Base-by-base conservation (phyloP, 2,797 vertebrate species). In the Phoebastria nigripes region DNA sequence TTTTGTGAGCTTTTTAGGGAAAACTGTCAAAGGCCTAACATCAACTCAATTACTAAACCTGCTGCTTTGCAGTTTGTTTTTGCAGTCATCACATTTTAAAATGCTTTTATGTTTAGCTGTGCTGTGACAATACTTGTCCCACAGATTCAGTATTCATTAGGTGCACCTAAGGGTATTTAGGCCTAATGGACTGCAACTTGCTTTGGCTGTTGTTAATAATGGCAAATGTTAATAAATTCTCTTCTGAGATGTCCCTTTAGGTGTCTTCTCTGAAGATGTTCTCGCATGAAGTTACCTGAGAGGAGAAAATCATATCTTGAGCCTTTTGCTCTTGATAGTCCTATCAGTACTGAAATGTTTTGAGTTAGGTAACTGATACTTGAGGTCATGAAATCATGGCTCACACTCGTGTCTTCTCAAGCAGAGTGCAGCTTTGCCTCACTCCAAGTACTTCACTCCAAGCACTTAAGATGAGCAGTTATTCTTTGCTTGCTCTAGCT, bases 381-480 rank as follows among this genome's bases (percentile, higher is more conserved):
- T 65, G 82, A 52, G 56, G 41, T 51, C 4, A 2, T 41, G 51
- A 51, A 72, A 29, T 56, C 21, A 1, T 9, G 35, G 35, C 80
- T 78, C 4, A 2, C 8, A 2, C 0, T 0, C 0, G 4, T 22
- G 17, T 42, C 63, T 83, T 20, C 24, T 66, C 9, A 15, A 54
- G 46, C 55, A 22, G n/a, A n/a, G 15, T 6, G 18, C 28, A 39
- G 55, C 59, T 82, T 56, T 70, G 46, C 47, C 33, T 76, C 72
- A 2, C 31, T 61, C 51, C 2, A 4, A 5, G 14, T 14, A 33
- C 33, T 73, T 65, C 19, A 6, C 47, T 61, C 56, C 21, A 15
- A 4, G 29, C 24, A 1, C 16, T 74, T 15, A 1, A 33, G 56
- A 20, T 5, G 46, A 62, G 44, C 56, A 13, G 29, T 31, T 90